phyloP scores from a whole-genome alignment of 2,888 invertebrate species.

The Diarsia brunnea region DNA sequence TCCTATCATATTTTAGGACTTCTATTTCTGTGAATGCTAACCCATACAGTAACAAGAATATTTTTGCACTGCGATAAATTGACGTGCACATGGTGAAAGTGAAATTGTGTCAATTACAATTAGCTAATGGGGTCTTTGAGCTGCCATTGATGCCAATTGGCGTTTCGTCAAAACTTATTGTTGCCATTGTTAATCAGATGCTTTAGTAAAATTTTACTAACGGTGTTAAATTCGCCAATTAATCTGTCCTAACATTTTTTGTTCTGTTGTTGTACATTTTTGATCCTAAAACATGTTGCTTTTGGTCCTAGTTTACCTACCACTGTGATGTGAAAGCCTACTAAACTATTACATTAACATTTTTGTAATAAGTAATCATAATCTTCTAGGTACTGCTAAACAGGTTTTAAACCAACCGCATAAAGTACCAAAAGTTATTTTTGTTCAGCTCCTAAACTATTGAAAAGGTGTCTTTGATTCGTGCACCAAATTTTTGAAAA shows the following conservation, averaged over 20 bases:
- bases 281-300: not conserved
- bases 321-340: not conserved
- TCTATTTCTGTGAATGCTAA: conserved; percentile 56
- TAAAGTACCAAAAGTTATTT: not conserved
- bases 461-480: conserved; percentile 3
- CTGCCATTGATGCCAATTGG: conserved; percentile 38
- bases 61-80: conserved; percentile 31
- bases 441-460: not conserved
- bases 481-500: not conserved
- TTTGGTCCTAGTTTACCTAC: not conserved
- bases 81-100: conserved; percentile 22
- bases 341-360: not conserved
- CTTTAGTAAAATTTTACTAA: conserved; percentile 28
- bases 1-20: conserved; percentile 47
- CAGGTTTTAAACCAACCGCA: not conserved
- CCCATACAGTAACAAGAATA: conserved; percentile 29
- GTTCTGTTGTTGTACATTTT: not conserved
- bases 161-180: conserved; percentile 29
- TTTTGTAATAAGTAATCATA: not conserved
- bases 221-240: not conserved
- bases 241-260: not conserved
- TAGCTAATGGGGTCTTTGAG: conserved; percentile 25
- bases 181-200: conserved; percentile 33
- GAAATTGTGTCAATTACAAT: conserved; percentile 27
- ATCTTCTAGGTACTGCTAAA: not conserved